Evolutionary conservation across 1,140 invertebrate genomes (phyloP), one percentile per base, ranked within the genome.

Genomic region (Ladona fulva): DNA sequence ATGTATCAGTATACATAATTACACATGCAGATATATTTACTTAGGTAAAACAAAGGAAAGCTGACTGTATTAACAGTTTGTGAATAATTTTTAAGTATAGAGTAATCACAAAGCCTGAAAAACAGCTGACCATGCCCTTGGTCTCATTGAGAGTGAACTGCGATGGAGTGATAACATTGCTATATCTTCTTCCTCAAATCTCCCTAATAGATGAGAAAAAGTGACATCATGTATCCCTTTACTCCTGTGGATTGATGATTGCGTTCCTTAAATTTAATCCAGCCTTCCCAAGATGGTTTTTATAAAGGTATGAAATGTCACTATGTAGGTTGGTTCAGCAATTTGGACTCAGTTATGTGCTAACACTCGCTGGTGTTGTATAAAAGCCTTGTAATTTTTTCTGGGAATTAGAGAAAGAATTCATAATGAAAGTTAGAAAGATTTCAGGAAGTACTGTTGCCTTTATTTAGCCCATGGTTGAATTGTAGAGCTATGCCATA

Each of bases 11-110:
- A 66, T 66, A 66, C n/a, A 66, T 66, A 66, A 19, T 6, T 66
- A 66, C n/a, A 66, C n/a, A 66, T 66, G n/a, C n/a, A 37, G 29
- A 37, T 37, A 66, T 66, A 66, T 66, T 66, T 66, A 66, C 52
- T 5, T 66, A 66, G 52, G n/a, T 66, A 66, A 16, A 66, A 12
- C 14, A 66, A 19, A 22, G 14, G 52, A 66, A 66, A 66, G n/a
- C 14, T 22, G n/a, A 22, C 52, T 66, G 52, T 66, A 66, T 19
- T 19, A 19, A 66, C 52, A 66, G 52, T 66, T 19, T 66, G 52
- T 66, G 52, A 66, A 19, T 66, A 66, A 66, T 66, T 66, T 66
- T 66, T 66, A 66, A 66, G 52, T 66, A 66, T 66, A 19, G 12
- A 66, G n/a, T 22, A 66, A 19, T 66, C 29, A 37, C 29, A 37